Evolutionary conservation across 53 echinoderm and acorn worm genomes (phyloP).

Genomic region (Paracentrotus lividus): DNA sequence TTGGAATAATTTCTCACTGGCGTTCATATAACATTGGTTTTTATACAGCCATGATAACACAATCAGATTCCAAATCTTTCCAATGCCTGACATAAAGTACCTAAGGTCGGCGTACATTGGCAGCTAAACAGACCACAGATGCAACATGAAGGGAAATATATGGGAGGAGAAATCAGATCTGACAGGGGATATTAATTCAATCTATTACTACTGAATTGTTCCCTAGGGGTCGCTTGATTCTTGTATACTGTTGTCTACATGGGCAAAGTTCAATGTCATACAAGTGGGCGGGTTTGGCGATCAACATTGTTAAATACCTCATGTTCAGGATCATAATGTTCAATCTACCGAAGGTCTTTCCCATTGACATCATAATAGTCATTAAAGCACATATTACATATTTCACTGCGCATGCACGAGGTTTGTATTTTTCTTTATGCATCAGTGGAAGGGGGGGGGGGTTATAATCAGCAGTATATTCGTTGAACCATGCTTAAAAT

Average conservation of each 20-base stretch:
- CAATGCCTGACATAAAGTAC: neutral
- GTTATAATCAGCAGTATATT: no score
- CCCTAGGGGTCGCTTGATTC: neutral
- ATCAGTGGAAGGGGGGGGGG: no score
- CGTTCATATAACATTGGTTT: neutral
- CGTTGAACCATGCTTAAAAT: no score
- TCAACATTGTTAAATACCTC: neutral
- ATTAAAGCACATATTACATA: no score
- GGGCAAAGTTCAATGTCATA: neutral
- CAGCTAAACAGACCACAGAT: neutral
- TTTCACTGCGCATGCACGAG: no score
- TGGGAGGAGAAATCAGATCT: neutral
- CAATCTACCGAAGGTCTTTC: neutral
- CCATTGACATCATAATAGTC: no score
- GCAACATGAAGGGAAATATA: neutral
- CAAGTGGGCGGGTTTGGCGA: neutral
- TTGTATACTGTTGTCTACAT: neutral
- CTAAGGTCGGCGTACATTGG: neutral
- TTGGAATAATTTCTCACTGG: neutral
- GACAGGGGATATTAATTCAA: slow-evolving; percentile 15
- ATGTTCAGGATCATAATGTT: neutral
- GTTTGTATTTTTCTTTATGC: no score
- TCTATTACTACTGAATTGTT: neutral
- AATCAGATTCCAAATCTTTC: neutral
- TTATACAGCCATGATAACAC: neutral